Evolutionary conservation across 2,888 invertebrate species (phyloP).

Genomic region (Tenthredo distinguenda): DNA sequence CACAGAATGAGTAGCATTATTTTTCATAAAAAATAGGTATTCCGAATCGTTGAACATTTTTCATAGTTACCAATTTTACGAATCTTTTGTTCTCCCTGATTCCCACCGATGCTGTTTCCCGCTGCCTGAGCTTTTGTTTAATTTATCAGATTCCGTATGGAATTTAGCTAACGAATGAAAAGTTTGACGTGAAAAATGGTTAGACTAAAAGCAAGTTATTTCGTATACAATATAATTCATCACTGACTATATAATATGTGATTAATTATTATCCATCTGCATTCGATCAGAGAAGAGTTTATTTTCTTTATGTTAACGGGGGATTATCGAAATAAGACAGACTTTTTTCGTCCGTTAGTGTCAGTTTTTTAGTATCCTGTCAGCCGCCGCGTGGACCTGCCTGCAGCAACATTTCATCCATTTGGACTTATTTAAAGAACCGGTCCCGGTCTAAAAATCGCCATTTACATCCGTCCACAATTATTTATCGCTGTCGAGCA

Average conservation of each 20-base stretch:
- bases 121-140: constrained; percentile 1
- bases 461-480: constrained; percentile 40
- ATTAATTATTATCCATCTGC: constrained; percentile 32
- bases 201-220: constrained; percentile 36
- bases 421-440: constrained; percentile 43
- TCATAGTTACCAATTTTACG: constrained; percentile 28
- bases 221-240: constrained; percentile 23
- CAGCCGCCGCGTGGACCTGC: background rate
- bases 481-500: constrained; percentile 36
- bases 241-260: constrained; percentile 1
- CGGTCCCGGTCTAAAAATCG: constrained; percentile 20
- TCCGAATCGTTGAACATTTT: constrained; percentile 24
- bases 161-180: constrained; percentile 20
- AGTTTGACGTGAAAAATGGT: constrained; percentile 40
- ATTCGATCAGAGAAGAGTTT: constrained; percentile 17
- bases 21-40: background rate
- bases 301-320: constrained; percentile 11
- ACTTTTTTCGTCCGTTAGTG: background rate
- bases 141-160: constrained; percentile 26
- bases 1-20: background rate
- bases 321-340: constrained; percentile 9
- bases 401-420: constrained; percentile 11
- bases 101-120: background rate
- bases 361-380: constrained; percentile 25
- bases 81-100: constrained; percentile 27